Evolutionary conservation across 2,113 vertebrate species (phyloP).

Genomic region (Platysternon megacephalum): DNA sequence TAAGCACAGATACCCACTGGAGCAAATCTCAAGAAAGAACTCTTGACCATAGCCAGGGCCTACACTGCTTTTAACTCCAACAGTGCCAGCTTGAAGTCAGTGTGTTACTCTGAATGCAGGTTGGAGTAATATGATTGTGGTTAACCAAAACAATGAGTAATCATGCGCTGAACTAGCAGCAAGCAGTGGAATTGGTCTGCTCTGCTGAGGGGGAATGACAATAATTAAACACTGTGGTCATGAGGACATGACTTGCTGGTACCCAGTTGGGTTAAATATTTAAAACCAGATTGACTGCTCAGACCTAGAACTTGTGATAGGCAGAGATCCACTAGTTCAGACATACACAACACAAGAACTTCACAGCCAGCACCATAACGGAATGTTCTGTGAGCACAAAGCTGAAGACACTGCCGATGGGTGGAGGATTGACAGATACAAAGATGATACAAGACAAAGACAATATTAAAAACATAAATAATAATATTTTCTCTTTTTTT

Average conservation of each 20-base stretch:
- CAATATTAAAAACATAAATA: conserved; percentile 48
- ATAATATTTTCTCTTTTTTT: not conserved
- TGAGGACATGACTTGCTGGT: conserved; percentile 45
- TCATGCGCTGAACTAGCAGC: not conserved
- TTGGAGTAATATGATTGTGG: not conserved
- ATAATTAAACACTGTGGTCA: not conserved
- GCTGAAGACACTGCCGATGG: conserved; percentile 57
- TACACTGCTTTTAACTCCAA: not conserved
- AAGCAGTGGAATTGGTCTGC: not conserved
- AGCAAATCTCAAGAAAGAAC: not conserved
- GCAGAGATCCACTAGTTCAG: conserved; percentile 45
- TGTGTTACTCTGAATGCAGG: not conserved
- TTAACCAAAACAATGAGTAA: conserved; percentile 1
- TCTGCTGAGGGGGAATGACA: conserved; percentile 38
- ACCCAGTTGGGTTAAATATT: conserved; percentile 41
- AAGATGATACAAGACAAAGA: conserved; percentile 59
- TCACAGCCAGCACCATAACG: conserved; percentile 47
- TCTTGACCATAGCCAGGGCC: not conserved
- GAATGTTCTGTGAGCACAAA: conserved; percentile 51
- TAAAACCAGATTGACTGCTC: conserved; percentile 49
- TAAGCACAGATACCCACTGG: fast-evolving
- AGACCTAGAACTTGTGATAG: conserved; percentile 37
- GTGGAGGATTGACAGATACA: conserved; percentile 58
- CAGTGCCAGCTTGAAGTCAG: not conserved
- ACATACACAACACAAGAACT: conserved; percentile 47